A percentile compares a stretch with the other conserved stretches of the same genome.
Conservation (phyloP, 2,888 invertebrate genomes). For the Eupeodes luniger region DNA sequence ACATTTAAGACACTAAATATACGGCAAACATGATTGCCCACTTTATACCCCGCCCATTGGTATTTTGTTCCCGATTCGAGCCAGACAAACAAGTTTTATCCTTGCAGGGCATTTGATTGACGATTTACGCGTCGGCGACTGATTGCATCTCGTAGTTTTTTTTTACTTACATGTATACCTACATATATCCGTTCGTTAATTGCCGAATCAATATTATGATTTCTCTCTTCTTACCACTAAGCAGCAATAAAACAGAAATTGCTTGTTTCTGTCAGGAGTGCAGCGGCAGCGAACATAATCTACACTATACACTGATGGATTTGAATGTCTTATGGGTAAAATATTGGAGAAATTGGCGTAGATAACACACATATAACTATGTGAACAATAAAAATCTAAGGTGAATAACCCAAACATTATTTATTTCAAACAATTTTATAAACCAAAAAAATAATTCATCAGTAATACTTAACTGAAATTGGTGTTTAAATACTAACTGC, state of each 20-base stretch:
- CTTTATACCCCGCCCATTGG: conserved; percentile 33
- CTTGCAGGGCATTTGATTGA: conserved; percentile 20
- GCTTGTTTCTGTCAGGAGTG: conserved; percentile 10
- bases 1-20: conserved; percentile 14
- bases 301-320: not conserved
- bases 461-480: too few relatives aligned
- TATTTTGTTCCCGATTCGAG: conserved; percentile 11
- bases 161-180: conserved; percentile 11
- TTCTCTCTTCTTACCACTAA: conserved; percentile 38
- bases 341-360: conserved; percentile 63
- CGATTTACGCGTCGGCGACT: conserved; percentile 19
- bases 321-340: conserved; percentile 39
- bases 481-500: too few relatives aligned
- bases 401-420: not conserved
- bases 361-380: not conserved
- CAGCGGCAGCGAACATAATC: conserved; percentile 23
- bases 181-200: conserved; percentile 53
- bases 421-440: too few relatives aligned
- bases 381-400: not conserved
- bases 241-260: conserved; percentile 14
- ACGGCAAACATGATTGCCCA: not conserved
- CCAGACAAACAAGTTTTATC: conserved; percentile 52
- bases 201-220: conserved; percentile 63
- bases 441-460: too few relatives aligned
- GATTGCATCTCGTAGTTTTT: conserved; percentile 29